Evolutionary conservation across 2,797 vertebrate species (phyloP).

Genomic region (Manis javanica): DNA sequence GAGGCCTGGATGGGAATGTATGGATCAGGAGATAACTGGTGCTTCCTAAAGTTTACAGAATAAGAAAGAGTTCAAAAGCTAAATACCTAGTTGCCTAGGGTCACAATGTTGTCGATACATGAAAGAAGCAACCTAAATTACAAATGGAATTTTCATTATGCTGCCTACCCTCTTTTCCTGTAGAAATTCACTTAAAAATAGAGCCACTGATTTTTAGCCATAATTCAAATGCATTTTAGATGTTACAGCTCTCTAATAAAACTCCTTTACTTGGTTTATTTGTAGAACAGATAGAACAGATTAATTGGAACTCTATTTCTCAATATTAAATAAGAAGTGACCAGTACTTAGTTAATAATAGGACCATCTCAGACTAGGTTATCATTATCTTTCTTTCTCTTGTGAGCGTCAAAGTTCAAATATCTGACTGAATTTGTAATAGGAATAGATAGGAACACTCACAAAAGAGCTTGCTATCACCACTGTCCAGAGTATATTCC

Average conservation of each 20-base stretch:
- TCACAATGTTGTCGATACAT: neutral
- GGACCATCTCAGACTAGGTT: neutral
- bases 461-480: neutral
- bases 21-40: slow-evolving; percentile 71
- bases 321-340: neutral
- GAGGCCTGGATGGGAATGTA: slow-evolving; percentile 35
- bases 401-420: slow-evolving; percentile 15
- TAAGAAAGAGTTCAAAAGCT: slow-evolving; percentile 71
- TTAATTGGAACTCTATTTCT: neutral
- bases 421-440: neutral
- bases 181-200: slow-evolving; percentile 56
- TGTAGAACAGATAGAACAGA: slow-evolving; percentile 3
- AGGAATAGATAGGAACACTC: neutral
- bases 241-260: neutral
- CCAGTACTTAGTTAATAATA: neutral
- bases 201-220: neutral
- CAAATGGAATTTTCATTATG: slow-evolving; percentile 58
- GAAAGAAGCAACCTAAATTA: slow-evolving; percentile 46
- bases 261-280: neutral
- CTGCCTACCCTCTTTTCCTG: slow-evolving; percentile 22
- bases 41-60: slow-evolving; percentile 75
- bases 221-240: neutral
- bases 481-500: neutral
- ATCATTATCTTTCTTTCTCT: neutral
- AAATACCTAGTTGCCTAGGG: slow-evolving; percentile 53